Percentiles rank a stretch among this genome's conserved stretches.
Evolutionary conservation across 1,140 invertebrate genomes (phyloP).

Genomic region (Antheraea pernyi): DNA sequence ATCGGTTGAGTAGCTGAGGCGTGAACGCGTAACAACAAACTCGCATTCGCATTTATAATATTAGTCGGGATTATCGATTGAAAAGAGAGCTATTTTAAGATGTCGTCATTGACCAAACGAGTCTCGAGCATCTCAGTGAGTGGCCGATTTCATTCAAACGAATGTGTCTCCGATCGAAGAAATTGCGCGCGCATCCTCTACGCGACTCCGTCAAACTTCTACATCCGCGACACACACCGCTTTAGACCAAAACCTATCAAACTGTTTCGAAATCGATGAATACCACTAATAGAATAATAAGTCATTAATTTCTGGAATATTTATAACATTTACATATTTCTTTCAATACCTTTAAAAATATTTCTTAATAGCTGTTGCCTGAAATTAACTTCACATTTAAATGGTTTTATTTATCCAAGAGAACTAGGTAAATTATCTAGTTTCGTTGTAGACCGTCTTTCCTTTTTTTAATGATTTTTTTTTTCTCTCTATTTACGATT

Average conservation of each 20-base stretch:
- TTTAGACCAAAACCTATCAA: slow-evolving; percentile 5
- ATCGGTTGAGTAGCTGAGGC: too few relatives aligned
- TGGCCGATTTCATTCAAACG: slow-evolving; percentile 61
- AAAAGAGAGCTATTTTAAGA: neutral
- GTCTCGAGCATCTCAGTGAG: slow-evolving; percentile 25
- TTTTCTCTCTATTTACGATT: too few relatives aligned
- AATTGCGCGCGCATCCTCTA: slow-evolving; percentile 61
- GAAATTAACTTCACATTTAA: too few relatives aligned
- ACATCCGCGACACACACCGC: neutral
- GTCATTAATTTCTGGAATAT: neutral
- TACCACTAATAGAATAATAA: neutral
- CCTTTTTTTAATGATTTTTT: too few relatives aligned
- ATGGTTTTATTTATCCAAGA: too few relatives aligned
- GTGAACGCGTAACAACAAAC: too few relatives aligned
- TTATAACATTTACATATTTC: neutral
- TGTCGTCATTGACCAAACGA: slow-evolving; percentile 21
- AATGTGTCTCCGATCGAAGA: slow-evolving; percentile 57
- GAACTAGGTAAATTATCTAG: too few relatives aligned
- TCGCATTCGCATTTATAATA: too few relatives aligned
- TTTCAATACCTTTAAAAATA: too few relatives aligned
- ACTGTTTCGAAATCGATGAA: neutral
- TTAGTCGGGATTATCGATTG: too few relatives aligned
- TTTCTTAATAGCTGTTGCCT: too few relatives aligned
- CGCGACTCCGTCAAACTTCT: neutral
- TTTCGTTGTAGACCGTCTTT: too few relatives aligned